Base-by-base conservation (phyloP, 64 coral and sea anemone genomes). In the Actinia equina region DNA sequence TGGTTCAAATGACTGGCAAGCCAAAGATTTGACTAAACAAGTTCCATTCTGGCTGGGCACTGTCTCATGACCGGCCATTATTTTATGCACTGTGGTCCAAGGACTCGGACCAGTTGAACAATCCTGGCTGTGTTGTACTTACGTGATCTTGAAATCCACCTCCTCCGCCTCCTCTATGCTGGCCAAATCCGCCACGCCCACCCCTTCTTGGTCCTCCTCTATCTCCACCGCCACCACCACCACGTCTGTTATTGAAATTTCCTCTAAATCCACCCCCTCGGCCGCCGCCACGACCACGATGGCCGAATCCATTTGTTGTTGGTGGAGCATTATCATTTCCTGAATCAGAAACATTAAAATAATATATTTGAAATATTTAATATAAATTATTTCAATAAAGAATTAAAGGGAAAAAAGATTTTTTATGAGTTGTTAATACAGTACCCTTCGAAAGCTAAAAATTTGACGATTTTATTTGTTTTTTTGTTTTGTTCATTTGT, bases 221-320 rank as follows among this genome's bases (percentile, higher is more conserved):
- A 23, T 65, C 62, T 23, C 77, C 84, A 67, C 52, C 88, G 8
- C 30, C 30, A 37, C 30, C 84, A 67, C 91, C 88, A 8, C 94
- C 91, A 56, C 94, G 84, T 20, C 94, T 64, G 17, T 80, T 86
- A 26, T 88, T 89, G 59, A 89, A 93, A 58, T 93, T 93, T 43
- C 90, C 90, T 43, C 90, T 63, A 41, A 83, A 93, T 74, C 91
- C 91, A 80, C 94, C 91, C 43, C 90, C 64, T 25, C 94, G 84
- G 77, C 94, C 91, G 1, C 91, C 83, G 5, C 94, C 91, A 59
- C 91, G 85, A 18, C 91, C 86, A 71, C 85, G 59, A 2, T 82
- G 79, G 9, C 54, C 52, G 65, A 93, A 96, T 43, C 91, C 94
- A 96, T 96, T 93, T 78, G 89, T 85, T 52, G 88, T 80, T 91